Conservation (phyloP, 1,140 invertebrate genomes). For the Melanaphis sacchari region DNA sequence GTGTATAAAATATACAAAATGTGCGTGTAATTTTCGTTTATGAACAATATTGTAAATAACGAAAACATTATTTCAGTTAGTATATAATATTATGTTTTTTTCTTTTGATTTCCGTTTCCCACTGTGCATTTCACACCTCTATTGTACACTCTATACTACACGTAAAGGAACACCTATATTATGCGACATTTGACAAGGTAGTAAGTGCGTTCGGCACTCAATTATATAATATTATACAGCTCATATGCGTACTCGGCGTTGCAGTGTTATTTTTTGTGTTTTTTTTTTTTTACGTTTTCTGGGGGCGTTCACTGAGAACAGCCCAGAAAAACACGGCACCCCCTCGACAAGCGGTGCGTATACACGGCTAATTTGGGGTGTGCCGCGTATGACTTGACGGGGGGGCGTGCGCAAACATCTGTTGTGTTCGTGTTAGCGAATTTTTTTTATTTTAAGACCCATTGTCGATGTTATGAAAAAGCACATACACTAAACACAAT, state of each 20-base stretch:
- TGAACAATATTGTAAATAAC: not conserved
- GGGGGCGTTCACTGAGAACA: conserved; percentile 32
- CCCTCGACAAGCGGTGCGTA: not conserved
- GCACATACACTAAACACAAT: not conserved
- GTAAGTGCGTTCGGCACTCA: not conserved
- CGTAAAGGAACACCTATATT: not conserved
- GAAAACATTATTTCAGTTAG: not conserved
- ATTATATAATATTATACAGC: not conserved
- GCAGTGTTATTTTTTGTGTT: not conserved
- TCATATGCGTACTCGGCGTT: not conserved
- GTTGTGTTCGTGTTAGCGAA: conserved; percentile 22
- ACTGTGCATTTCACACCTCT: conserved; percentile 45
- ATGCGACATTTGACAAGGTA: not conserved
- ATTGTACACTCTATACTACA: not conserved
- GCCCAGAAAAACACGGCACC: conserved; percentile 54
- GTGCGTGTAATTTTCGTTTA: not conserved
- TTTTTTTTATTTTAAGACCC: not conserved
- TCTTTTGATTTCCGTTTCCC: conserved; percentile 33
- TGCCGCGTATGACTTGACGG: conserved; percentile 45
- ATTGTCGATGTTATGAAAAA: conserved; percentile 12
- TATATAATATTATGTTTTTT: not conserved
- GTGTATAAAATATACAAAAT: not conserved
- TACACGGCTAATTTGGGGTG: conserved; percentile 53
- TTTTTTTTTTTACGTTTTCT: conserved; percentile 28
- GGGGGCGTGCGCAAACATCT: conserved; percentile 51